Conservation (phyloP, 92 coral and sea anemone genomes). For the Desmophyllum pertusum region DNA sequence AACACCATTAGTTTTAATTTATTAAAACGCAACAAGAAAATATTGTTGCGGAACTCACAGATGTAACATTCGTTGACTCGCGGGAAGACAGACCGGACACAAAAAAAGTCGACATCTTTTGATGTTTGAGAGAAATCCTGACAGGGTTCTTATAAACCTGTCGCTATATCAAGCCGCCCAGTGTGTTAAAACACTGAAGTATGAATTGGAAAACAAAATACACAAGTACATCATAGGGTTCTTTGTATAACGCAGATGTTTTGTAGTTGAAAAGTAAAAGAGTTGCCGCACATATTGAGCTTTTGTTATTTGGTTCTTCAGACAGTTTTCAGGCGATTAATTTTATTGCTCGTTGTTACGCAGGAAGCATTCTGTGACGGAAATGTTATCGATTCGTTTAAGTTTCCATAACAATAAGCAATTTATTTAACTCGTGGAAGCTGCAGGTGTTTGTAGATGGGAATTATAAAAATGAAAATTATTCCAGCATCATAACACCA, state of each 20-base stretch:
- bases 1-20: background rate
- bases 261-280: background rate
- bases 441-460: slow-evolving; percentile 10
- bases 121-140: background rate
- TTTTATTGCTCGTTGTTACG: background rate
- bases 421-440: background rate
- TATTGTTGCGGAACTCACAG: background rate
- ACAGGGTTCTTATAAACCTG: background rate
- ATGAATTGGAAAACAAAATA: background rate
- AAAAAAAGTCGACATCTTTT: background rate
- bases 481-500: background rate
- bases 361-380: background rate
- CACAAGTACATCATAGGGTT: background rate
- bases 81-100: background rate
- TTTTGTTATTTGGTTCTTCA: background rate
- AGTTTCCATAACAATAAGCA: slow-evolving; percentile 28
- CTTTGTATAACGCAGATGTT: background rate
- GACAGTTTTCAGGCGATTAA: background rate
- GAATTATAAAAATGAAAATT: slow-evolving; percentile 1
- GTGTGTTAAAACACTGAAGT: background rate
- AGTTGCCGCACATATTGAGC: background rate
- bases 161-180: background rate
- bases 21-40: background rate
- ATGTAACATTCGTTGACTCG: too few species aligned
- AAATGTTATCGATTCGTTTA: background rate